These are phyloP conservation scores for Conomelus anceps DNA, from an alignment of 2,888 invertebrate genomes.

Conservation along the genomic window DNA sequence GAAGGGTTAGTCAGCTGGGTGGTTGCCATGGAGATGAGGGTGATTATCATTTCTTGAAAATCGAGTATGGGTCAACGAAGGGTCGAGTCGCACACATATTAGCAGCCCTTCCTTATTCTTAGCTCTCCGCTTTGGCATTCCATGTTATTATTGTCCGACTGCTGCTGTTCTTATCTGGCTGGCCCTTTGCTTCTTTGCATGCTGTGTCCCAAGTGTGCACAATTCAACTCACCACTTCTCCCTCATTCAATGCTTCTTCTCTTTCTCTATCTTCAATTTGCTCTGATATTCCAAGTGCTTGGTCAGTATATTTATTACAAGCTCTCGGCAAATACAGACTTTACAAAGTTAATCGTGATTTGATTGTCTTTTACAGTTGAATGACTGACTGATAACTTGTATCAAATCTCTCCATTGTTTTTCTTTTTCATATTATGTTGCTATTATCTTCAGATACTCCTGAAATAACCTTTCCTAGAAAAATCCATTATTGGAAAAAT, in stretches of 20 bases:
- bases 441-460: too few relatives aligned
- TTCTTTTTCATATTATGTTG: too few relatives aligned
- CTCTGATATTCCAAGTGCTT: not conserved
- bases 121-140: not conserved
- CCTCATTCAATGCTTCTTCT: not conserved
- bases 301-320: not conserved
- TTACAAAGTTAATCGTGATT: not conserved
- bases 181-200: not conserved
- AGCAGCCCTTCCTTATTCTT: conserved; percentile 9
- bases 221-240: not conserved
- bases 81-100: not conserved
- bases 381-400: not conserved
- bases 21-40: conserved; percentile 10
- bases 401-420: not conserved
- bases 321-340: not conserved
- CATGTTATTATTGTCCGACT: not conserved
- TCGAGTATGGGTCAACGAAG: conserved; percentile 10
- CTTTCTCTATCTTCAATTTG: not conserved
- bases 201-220: not conserved
- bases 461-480: too few relatives aligned
- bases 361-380: too few relatives aligned
- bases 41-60: conserved; percentile 18
- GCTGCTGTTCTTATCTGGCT: not conserved
- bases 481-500: too few relatives aligned
- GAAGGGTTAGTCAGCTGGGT: conserved; percentile 14